A percentile compares a stretch with the other conserved stretches of the same genome.
phyloP scores from a whole-genome alignment of 2,797 vertebrate species.

The Aeoliscus strigatus region DNA sequence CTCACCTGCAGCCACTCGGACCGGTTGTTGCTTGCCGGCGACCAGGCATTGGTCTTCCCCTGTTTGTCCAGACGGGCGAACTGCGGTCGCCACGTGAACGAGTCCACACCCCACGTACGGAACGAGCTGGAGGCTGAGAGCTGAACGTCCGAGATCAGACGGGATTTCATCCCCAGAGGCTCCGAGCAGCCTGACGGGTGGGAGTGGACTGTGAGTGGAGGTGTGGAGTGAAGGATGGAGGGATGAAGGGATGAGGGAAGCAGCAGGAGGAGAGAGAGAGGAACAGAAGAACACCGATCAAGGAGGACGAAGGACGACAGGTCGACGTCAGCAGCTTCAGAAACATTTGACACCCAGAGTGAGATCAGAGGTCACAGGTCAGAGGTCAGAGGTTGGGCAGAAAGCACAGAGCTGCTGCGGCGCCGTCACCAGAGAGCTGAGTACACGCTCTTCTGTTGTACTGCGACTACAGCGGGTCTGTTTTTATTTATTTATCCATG shows the following conservation, averaged over 20 bases:
- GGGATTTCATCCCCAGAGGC: slow-evolving; percentile 89
- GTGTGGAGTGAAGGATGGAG: slow-evolving; percentile 46
- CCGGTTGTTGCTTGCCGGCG: slow-evolving; percentile 74
- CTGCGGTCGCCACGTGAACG: slow-evolving; percentile 90
- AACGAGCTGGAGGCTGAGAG: slow-evolving; percentile 87
- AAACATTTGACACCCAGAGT: background rate
- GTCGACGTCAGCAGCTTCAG: slow-evolving; percentile 14
- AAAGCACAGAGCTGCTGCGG: too few relatives aligned
- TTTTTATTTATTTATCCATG: too few relatives aligned
- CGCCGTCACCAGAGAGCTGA: too few relatives aligned
- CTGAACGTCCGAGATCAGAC: slow-evolving; percentile 80
- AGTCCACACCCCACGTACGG: slow-evolving; percentile 88
- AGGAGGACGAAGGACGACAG: slow-evolving; percentile 36
- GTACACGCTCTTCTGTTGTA: too few relatives aligned
- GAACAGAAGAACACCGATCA: slow-evolving; percentile 25
- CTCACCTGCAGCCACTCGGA: slow-evolving; percentile 94
- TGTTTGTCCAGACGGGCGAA: slow-evolving; percentile 87
- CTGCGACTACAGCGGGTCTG: too few relatives aligned
- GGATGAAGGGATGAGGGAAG: slow-evolving; percentile 18
- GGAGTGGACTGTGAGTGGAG: slow-evolving; percentile 78
- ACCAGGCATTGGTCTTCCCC: slow-evolving; percentile 95
- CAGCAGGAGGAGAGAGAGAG: slow-evolving; percentile 1
- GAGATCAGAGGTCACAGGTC: too few relatives aligned
- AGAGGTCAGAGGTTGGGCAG: too few relatives aligned
- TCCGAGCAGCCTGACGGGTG: slow-evolving; percentile 89